Base-by-base conservation (phyloP, 2,888 invertebrate species). In the Drosophila pseudotalamancana region DNA sequence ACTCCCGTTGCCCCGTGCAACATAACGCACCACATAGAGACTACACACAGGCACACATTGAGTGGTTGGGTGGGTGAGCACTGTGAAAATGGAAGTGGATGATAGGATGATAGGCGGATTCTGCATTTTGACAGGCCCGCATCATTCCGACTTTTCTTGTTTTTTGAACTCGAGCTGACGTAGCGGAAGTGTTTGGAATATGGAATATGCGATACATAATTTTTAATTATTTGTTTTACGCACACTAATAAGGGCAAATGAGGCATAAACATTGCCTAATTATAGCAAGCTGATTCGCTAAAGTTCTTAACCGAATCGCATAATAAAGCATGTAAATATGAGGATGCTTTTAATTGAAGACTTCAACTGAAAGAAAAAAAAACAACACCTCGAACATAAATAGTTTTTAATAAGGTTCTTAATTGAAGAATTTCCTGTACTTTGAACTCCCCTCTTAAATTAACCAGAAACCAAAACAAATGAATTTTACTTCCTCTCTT, bases 171-270 rank as follows among this genome's bases (percentile, higher is more conserved):
- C 34, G 27, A 31, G 45, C 69, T 78, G 87, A 84, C 85, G 78
- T 64, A 81, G 83, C 83, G 83, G 83, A 87, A 83, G 83, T 83
- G 83, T 76, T 82, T 77, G 50, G 39, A 31, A 32, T 66, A 53
- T 55, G 40, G 60, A 40, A 56, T 57, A 62, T 53, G 56, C 55
- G 61, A 74, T 76, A 70, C 66, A 79, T 66, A 63, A 60, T 86
- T 86, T 76, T 77, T 72, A 80, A 80, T 83, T 80, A 80, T 86
- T 80, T 83, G 83, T 76, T 76, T 62, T 79, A 64, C 79, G 66
- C 72, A 80, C 81, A 68, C 87, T 86, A 81, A 81, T 81, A 81
- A 84, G 80, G 74, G 77, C 84, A 86, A 81, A 81, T 87, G 85
- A 77, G 82, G 75, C 81, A 81, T 87, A 87, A 87, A 81, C 87